A percentile compares a stretch with the other conserved stretches of the same genome.
Evolutionary conservation across 2,797 vertebrate genomes (phyloP).

Genomic region (Garrulus glandarius): DNA sequence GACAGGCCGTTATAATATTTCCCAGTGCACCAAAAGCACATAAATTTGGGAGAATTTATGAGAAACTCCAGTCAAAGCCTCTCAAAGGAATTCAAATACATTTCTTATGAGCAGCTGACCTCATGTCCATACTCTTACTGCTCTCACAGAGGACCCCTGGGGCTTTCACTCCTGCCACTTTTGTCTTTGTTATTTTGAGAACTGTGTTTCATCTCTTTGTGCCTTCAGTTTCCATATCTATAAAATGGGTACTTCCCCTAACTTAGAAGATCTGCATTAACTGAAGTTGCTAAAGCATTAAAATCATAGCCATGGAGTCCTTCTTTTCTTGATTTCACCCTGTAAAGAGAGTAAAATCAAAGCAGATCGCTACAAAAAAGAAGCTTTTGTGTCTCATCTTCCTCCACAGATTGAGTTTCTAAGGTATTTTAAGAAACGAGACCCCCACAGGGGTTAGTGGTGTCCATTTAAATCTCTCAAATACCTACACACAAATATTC

Average conservation of each 20-base stretch:
- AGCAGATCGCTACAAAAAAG: background rate
- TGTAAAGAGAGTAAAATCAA: background rate
- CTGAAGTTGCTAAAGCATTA: background rate
- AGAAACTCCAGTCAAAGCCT: background rate
- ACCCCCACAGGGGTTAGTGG: background rate
- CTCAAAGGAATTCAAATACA: background rate
- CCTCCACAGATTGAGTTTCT: background rate
- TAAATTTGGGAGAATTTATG: background rate
- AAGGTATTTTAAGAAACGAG: conserved; percentile 4
- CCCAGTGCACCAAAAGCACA: background rate
- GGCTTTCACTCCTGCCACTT: background rate
- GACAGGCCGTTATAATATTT: background rate
- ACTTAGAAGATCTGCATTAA: background rate
- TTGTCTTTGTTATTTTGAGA: background rate
- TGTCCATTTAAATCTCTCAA: conserved; percentile 52
- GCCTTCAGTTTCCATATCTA: background rate
- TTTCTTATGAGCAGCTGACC: background rate
- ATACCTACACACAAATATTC: background rate
- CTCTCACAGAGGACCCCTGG: background rate
- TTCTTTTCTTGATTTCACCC: conserved; percentile 2
- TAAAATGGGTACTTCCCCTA: background rate
- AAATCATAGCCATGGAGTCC: background rate
- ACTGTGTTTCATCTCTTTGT: background rate
- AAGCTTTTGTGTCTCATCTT: conserved; percentile 47
- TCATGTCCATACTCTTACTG: background rate